Base-by-base conservation (phyloP, 2,113 vertebrate genomes). In the Pundamilia nyererei region DNA sequence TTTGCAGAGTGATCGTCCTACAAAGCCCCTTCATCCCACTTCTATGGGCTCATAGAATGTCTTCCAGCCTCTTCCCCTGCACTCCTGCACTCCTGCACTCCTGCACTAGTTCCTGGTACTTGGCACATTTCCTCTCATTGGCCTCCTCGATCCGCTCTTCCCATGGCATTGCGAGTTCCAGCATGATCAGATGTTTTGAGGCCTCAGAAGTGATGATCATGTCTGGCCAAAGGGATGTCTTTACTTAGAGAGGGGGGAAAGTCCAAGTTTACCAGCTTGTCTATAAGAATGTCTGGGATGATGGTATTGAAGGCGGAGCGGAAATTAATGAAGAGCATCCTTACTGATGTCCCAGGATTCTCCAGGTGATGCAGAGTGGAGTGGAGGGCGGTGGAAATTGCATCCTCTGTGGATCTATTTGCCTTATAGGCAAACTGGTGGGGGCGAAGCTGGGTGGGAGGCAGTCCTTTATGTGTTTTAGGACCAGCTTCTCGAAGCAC, bases 101-200 rank as follows among this genome's bases (percentile, higher is more conserved):
- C 24, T 56, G 54, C 12, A 56, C 54, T 56, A 56, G 12, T 15
- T 56, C 12, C 24, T 56, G 54, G 0, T 56, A 29, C 24, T 56
- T 56, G 54, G 54, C 4, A 1, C 24, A 14, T 56, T 56, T 56
- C 54, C 54, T 29, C 24, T 56, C 7, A 29, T 56, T 56, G 54
- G 2, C 3, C 54, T 29, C 54, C 54, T 56, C 3, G 4, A 56
- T 56, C 54, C 4, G 0, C 0, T 56, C 24, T 56, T 5, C 24
- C 54, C 3, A 56, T 5, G 54, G 54, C 54, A 29, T 24, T 56
- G 54, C 24, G 24, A 56, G 24, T 56, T 56, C 54, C 54, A 2
- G 12, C 54, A 56, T 29, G 12, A 56, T 29, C 54, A 56, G 24
- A 56, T 56, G 54, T 56, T 56, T 56, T 56, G 54, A 56, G 24